Evolutionary conservation across 2,113 vertebrate genomes (phyloP).

Genomic region (Thryonomys swinderianus): DNA sequence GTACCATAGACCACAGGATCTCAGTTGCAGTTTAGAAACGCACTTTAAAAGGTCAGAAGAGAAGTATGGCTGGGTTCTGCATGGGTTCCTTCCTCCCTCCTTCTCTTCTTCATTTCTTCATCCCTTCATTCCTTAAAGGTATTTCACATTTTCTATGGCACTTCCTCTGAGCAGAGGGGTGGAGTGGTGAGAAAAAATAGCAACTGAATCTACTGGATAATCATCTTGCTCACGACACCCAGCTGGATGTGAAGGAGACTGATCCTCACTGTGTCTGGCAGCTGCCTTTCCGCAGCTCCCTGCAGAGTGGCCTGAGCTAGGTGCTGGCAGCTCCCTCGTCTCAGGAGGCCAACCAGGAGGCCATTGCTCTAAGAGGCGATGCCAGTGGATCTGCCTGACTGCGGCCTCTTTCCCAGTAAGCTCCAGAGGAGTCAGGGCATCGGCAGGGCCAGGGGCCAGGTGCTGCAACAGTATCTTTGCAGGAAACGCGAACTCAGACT

Average conservation of each 20-base stretch:
- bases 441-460: no score
- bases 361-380: background rate
- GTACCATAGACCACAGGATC: background rate
- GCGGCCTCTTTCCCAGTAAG: background rate
- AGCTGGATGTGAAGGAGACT: background rate
- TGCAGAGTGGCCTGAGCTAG: no score
- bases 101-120: background rate
- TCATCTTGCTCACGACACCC: background rate
- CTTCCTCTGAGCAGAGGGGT: background rate
- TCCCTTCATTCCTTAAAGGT: background rate
- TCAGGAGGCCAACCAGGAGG: background rate
- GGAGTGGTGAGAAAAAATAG: background rate
- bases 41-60: conserved; percentile 48
- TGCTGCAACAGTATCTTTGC: no score
- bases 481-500: conserved; percentile 33
- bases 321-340: background rate
- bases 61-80: background rate
- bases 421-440: background rate
- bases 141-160: background rate
- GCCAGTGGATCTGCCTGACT: background rate
- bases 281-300: no score
- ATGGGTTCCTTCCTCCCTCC: background rate
- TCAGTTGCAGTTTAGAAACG: background rate
- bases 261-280: background rate
- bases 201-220: background rate